A percentile compares a stretch with the other conserved stretches of the same genome.
Conservation (phyloP, 1,140 invertebrate genomes). For the Polypedilum vanderplanki region DNA sequence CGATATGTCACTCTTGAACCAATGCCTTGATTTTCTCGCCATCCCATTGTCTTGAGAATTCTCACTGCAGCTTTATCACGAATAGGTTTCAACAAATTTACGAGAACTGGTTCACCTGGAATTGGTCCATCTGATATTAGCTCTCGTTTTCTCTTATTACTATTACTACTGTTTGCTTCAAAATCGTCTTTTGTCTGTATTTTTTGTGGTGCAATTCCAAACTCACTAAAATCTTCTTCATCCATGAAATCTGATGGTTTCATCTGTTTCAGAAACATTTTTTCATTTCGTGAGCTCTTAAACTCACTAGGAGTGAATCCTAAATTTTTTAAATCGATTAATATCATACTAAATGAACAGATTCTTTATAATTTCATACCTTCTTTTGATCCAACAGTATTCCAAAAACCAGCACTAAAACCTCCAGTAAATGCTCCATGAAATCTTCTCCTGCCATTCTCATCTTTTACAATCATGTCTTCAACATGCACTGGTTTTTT, state of each 20-base stretch:
- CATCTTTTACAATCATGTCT: slow-evolving; percentile 87
- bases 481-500: slow-evolving; percentile 77
- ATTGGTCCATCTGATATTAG: slow-evolving; percentile 58
- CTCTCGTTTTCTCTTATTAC: slow-evolving; percentile 48
- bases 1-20: slow-evolving; percentile 60
- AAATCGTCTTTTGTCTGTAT: slow-evolving; percentile 69
- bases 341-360: neutral
- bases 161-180: slow-evolving; percentile 44
- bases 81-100: slow-evolving; percentile 69
- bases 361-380: slow-evolving; percentile 43
- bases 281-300: slow-evolving; percentile 76
- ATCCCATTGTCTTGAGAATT: slow-evolving; percentile 80
- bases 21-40: slow-evolving; percentile 86
- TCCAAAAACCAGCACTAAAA: slow-evolving; percentile 96
- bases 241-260: slow-evolving; percentile 97
- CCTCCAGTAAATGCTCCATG: slow-evolving; percentile 99
- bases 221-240: slow-evolving; percentile 89
- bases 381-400: slow-evolving; percentile 91
- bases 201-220: slow-evolving; percentile 85
- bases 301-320: slow-evolving; percentile 87
- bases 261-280: slow-evolving; percentile 50
- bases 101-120: slow-evolving; percentile 69
- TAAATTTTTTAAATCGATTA: neutral
- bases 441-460: slow-evolving; percentile 83
- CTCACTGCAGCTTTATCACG: slow-evolving; percentile 82